Percentiles rank a stretch among this genome's conserved stretches.
phyloP scores from a whole-genome alignment of 2,888 invertebrate species.

The Conus canariensis region DNA sequence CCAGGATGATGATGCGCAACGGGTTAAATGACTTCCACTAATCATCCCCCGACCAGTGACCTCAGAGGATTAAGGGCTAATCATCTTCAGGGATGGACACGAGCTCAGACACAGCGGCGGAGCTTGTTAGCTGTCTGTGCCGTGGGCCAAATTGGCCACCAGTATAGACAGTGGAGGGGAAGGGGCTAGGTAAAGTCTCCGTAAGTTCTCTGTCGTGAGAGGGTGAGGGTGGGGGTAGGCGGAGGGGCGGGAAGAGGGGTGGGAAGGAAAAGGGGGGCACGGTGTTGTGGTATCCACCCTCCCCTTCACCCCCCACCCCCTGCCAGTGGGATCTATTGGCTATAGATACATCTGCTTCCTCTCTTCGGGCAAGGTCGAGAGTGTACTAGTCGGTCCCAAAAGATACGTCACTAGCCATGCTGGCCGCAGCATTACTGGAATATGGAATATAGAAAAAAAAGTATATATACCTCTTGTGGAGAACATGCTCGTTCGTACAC shows the following conservation, averaged over 20 bases:
- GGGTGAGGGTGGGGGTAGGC: neutral
- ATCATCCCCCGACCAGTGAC: neutral
- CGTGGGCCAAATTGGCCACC: slow-evolving; percentile 8
- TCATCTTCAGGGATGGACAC: neutral
- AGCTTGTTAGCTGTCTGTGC: neutral
- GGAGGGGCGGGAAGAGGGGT: neutral
- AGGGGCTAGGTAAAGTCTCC: neutral
- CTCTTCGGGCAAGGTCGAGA: too few species aligned
- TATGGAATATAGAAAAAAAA: too few species aligned
- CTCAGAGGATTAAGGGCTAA: neutral
- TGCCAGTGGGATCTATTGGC: too few species aligned
- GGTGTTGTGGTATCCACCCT: neutral
- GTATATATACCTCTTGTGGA: neutral
- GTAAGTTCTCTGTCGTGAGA: neutral
- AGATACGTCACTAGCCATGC: too few species aligned
- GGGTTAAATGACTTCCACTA: neutral
- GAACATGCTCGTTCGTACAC: neutral
- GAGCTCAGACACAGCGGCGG: neutral
- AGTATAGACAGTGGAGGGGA: neutral
- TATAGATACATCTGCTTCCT: too few species aligned
- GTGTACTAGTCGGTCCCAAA: too few species aligned
- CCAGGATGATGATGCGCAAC: neutral
- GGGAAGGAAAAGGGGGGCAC: neutral
- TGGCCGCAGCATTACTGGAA: too few species aligned
- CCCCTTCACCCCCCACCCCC: too few species aligned